Evolutionary conservation across 1,140 invertebrate genomes (phyloP).

Genomic region (silkworm (Bombyx mori)): ASM3026992v2 NC_085119.1:17282001-17282500

Average conservation of each 20-base stretch:
- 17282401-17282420: too few species aligned
- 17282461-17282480: too few species aligned
- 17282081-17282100: background rate
- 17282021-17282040: slow-evolving; percentile 43
- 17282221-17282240: slow-evolving; percentile 27
- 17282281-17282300: background rate
- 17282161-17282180: slow-evolving; percentile 27
- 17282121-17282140: background rate
- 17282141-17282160: background rate
- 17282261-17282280: too few species aligned
- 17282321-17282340: too few species aligned
- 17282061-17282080: slow-evolving; percentile 6
- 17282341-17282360: too few species aligned
- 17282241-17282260: background rate
- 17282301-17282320: too few species aligned
- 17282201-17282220: slow-evolving; percentile 64
- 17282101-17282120: background rate
- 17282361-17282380: too few species aligned
- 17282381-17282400: too few species aligned
- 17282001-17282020: slow-evolving; percentile 40
- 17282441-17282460: too few species aligned
- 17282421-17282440: too few species aligned
- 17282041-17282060: slow-evolving; percentile 10
- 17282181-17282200: slow-evolving; percentile 54
- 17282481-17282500: too few species aligned